Percentiles rank a stretch among this genome's conserved stretches.
phyloP scores from a whole-genome alignment of 1,140 invertebrate species.

The Campoletis sonorensis region DNA sequence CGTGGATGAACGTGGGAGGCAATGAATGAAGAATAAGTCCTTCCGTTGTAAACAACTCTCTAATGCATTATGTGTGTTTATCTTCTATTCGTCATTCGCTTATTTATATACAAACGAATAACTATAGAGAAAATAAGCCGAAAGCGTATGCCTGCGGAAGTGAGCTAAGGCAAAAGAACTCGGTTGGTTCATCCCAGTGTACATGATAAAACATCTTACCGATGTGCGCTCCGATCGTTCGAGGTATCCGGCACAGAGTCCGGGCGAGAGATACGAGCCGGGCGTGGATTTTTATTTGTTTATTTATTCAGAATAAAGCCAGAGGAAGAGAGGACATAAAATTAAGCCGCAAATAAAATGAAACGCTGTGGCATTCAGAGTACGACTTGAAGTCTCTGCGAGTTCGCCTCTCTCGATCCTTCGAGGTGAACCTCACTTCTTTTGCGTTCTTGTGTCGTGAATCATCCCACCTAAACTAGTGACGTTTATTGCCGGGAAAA shows the following conservation, averaged over 20 bases:
- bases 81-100: too few species aligned
- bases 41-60: too few species aligned
- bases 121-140: not conserved
- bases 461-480: conserved; percentile 68
- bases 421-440: conserved; percentile 4
- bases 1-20: too few species aligned
- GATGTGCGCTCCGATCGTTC: conserved; percentile 25
- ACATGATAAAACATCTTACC: conserved; percentile 42
- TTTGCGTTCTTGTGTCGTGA: conserved; percentile 59
- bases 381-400: conserved; percentile 21
- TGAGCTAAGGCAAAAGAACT: not conserved
- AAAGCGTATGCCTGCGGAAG: not conserved
- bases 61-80: too few species aligned
- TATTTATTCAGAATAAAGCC: conserved; percentile 10
- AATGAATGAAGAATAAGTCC: too few species aligned
- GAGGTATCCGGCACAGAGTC: conserved; percentile 5
- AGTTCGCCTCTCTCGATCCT: conserved; percentile 12
- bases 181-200: not conserved
- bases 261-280: conserved; percentile 19
- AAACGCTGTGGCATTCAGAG: conserved; percentile 25
- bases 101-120: not conserved
- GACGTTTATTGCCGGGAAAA: conserved; percentile 70
- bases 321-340: conserved; percentile 59
- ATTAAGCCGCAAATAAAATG: conserved; percentile 70
- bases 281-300: conserved; percentile 2